phyloP scores from a whole-genome alignment of 2,113 vertebrate species.

The Otis tarda region DNA sequence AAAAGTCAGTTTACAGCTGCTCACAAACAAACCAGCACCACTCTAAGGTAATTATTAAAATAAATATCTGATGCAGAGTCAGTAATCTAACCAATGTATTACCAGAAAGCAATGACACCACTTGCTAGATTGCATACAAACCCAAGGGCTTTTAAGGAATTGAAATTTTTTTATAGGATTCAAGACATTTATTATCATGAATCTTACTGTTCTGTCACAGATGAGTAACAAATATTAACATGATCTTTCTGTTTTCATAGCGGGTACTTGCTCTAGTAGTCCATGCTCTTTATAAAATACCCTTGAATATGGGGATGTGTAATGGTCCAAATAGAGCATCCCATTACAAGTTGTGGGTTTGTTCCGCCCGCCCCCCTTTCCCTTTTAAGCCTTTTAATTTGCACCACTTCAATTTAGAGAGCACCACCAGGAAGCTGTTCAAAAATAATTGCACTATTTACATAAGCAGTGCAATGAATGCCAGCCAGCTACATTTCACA shows the following conservation, averaged over 20 bases:
- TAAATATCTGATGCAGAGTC: background rate
- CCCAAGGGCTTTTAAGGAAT: background rate
- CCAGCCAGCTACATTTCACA: background rate
- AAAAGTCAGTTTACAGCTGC: background rate
- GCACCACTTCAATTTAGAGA: background rate
- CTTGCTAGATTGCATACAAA: background rate
- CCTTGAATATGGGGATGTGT: background rate
- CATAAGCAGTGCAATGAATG: background rate
- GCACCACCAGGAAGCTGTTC: background rate
- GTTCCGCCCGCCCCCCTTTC: fast-evolving
- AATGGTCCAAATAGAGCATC: background rate
- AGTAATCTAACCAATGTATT: background rate
- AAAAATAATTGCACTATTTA: background rate
- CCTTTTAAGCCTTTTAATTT: background rate
- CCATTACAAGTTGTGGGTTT: background rate
- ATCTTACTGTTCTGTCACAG: background rate
- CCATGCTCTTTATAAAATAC: background rate
- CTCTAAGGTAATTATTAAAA: background rate
- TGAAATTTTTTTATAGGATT: background rate
- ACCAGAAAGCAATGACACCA: background rate
- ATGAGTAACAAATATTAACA: background rate
- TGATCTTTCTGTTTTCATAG: background rate
- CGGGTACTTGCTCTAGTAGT: background rate
- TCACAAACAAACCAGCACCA: background rate
- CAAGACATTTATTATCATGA: background rate